These are phyloP conservation scores for Lasioglossum baleicum DNA, from an alignment of 1,140 invertebrate genomes.

Conservation along the genomic window DNA sequence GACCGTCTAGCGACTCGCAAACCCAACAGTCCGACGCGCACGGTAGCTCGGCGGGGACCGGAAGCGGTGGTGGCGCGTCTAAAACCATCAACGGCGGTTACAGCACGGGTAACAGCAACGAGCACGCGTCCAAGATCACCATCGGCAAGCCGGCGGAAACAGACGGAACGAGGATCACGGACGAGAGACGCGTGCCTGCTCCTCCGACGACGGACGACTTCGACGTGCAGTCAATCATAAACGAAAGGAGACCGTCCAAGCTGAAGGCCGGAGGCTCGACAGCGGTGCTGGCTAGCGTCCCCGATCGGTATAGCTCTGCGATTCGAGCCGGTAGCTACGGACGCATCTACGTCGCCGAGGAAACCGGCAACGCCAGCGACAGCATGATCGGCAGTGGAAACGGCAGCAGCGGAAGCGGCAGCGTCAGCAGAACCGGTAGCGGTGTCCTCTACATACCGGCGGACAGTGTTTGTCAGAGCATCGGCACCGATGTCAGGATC, in stretches of 20 bases:
- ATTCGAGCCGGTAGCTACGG: constrained; percentile 42
- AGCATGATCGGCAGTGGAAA: constrained; percentile 25
- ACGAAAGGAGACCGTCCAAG: constrained; percentile 75
- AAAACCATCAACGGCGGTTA: constrained; percentile 25
- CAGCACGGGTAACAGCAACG: constrained; percentile 32
- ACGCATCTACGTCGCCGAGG: constrained; percentile 64
- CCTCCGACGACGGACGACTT: constrained; percentile 61
- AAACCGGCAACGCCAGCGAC: constrained; percentile 38
- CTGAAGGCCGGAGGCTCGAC: constrained; percentile 59
- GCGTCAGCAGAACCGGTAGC: neutral
- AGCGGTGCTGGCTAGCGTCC: constrained; percentile 26
- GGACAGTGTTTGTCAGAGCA: constrained; percentile 22
- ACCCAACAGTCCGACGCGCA: constrained; percentile 48
- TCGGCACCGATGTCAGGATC: constrained; percentile 64
- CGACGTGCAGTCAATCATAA: constrained; percentile 77
- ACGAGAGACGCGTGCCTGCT: constrained; percentile 44
- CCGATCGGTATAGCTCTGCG: constrained; percentile 40
- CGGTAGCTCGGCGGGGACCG: constrained; percentile 16
- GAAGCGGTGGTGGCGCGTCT: constrained; percentile 1
- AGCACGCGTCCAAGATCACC: neutral
- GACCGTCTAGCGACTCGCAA: constrained; percentile 53
- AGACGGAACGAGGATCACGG: constrained; percentile 25
- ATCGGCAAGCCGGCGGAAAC: constrained; percentile 43
- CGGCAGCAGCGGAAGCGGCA: neutral
- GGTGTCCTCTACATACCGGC: constrained; percentile 48